phyloP scores from a whole-genome alignment of 2,888 invertebrate genomes.

The Microctonus brassicae region DNA sequence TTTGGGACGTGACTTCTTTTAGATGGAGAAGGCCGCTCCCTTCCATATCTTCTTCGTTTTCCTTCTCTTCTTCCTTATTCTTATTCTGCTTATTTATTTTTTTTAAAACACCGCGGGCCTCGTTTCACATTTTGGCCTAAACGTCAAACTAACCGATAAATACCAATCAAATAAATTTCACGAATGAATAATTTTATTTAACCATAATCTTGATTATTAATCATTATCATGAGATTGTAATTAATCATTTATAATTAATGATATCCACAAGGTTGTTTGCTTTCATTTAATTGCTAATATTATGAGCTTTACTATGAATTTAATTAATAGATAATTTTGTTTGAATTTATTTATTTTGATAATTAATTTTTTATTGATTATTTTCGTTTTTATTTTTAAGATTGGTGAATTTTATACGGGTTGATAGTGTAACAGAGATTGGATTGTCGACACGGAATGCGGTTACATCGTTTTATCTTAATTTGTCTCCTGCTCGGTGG shows the following conservation, averaged over 20 bases:
- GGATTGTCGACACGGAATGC: slow-evolving; percentile 67
- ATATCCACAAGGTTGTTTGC: too few relatives aligned
- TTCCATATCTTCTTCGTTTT: background rate
- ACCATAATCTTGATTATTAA: background rate
- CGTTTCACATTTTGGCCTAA: slow-evolving; percentile 23
- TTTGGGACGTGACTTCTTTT: slow-evolving; percentile 32
- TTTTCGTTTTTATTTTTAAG: slow-evolving; percentile 34
- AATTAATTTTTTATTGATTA: background rate
- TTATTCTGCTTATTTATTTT: background rate
- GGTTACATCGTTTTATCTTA: slow-evolving; percentile 69
- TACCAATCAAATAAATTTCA: slow-evolving; percentile 54
- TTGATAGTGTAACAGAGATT: slow-evolving; percentile 66
- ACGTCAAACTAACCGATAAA: slow-evolving; percentile 48
- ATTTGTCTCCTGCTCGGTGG: slow-evolving; percentile 71
- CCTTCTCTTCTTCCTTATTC: background rate
- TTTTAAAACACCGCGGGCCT: slow-evolving; percentile 21
- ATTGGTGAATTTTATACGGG: slow-evolving; percentile 25
- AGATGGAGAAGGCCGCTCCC: slow-evolving; percentile 28
- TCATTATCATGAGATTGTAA: background rate
- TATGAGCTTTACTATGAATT: too few relatives aligned
- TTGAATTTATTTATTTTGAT: too few relatives aligned
- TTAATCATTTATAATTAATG: too few relatives aligned
- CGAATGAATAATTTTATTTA: slow-evolving; percentile 11
- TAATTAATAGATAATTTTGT: too few relatives aligned
- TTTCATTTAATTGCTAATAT: too few relatives aligned